Base-by-base conservation (phyloP, 2,797 vertebrate genomes). In the Microcaecilia unicolor region DNA sequence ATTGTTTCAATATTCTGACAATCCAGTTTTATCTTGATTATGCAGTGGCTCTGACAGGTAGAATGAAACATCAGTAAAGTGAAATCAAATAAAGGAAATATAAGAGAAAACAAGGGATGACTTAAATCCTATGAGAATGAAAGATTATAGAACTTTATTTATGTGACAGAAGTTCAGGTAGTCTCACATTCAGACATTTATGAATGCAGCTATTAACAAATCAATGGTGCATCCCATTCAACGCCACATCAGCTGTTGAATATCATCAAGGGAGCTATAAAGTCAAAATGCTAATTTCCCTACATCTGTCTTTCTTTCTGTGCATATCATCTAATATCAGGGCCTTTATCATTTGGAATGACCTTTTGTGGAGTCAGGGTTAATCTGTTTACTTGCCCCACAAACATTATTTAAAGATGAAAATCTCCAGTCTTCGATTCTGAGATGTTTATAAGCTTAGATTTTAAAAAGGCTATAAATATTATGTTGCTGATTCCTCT, bases 181-280 rank as follows among this genome's bases (percentile, higher is more conserved):
- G n/a, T 26, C 29, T 32, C 53, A 33, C 44, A 39, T 48, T 53
- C 20, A 18, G 23, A 13, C 4, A 50, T 46, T 64, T 38, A 40
- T 44, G 21, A 28, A 28, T 45, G 29, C 12, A 43, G 14, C 25
- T 61, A 50, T 64, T 57, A 58, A 57, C 20, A 60, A 55, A 58
- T 25, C 36, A 40, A 43, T 37, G 36, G 32, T 49, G 19, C 27
- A 24, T 53, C 55, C 17, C 30, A 7, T 61, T 46, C 44, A 57
- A 45, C 22, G 43, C 34, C 35, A 22, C 22, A 48, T 50, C 38
- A 32, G 9, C 20, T 61, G 28, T 28, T 48, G 40, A 57, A 2
- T 19, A 34, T 38, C 29, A 55, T n/a, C 26, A 11, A 1, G 37
- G 42, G 51, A 55, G 4, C 39, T 44, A 20, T 54, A 50, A 45